phyloP scores from a whole-genome alignment of 2,888 invertebrate genomes.

The Diploptera punctata region DNA sequence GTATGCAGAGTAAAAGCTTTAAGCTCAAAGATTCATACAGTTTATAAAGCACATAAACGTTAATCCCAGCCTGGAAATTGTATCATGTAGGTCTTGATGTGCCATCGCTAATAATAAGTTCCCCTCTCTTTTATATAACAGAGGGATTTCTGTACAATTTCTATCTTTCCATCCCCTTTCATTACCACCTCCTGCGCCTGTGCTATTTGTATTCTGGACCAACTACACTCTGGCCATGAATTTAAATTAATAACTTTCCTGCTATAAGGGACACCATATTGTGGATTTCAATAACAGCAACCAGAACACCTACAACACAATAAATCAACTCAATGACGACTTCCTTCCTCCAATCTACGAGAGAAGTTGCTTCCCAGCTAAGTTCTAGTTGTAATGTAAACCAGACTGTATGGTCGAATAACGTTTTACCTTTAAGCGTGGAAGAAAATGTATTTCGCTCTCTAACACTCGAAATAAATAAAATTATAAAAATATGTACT shows the following conservation, averaged over 20 bases:
- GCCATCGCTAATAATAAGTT: not conserved
- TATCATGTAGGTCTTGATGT: not conserved
- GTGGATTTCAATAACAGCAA: no score
- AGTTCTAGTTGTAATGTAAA: no score
- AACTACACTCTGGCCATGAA: constrained; percentile 26
- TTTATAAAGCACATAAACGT: constrained; percentile 1
- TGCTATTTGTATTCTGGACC: constrained; percentile 26
- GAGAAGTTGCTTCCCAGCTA: no score
- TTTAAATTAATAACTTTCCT: constrained; percentile 37
- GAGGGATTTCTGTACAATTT: not conserved
- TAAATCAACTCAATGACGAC: no score
- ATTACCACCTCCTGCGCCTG: not conserved
- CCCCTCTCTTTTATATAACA: constrained; percentile 1
- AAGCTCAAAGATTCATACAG: not conserved
- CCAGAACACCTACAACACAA: no score
- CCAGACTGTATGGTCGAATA: no score
- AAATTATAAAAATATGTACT: no score
- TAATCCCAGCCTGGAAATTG: not conserved
- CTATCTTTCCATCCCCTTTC: not conserved
- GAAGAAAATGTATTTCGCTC: no score
- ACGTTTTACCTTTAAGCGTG: no score
- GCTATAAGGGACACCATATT: constrained; percentile 9
- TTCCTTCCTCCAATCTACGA: no score
- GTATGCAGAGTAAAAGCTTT: no score
- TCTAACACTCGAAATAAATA: no score